Percentiles rank a stretch among this genome's conserved stretches.
Conservation (phyloP, 2,113 vertebrate genomes). For the Dipodomys ordii region DNA sequence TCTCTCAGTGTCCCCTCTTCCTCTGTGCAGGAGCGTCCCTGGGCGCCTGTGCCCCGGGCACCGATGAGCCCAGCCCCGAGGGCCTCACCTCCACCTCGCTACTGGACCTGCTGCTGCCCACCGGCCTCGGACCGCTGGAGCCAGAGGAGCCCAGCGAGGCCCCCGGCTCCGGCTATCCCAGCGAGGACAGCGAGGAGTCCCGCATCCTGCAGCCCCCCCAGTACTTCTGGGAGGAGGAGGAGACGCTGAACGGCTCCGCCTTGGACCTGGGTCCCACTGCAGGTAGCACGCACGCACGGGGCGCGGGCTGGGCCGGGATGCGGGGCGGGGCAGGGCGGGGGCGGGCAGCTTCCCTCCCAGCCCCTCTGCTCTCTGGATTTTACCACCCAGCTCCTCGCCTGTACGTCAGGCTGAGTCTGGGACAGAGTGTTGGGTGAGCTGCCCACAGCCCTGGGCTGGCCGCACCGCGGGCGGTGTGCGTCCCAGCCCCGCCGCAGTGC, state of each 20-base stretch:
- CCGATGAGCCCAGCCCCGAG: constrained; percentile 80
- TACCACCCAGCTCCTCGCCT: too few species aligned
- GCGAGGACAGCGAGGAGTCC: constrained; percentile 91
- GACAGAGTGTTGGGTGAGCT: background rate
- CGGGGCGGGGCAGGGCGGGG: too few species aligned
- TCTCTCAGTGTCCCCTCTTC: constrained; percentile 38
- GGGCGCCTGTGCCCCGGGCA: constrained; percentile 76
- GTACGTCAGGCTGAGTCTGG: background rate
- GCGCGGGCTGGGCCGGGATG: too few species aligned
- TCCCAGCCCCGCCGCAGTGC: too few species aligned
- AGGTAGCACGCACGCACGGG: constrained; percentile 81
- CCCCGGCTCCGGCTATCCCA: constrained; percentile 93
- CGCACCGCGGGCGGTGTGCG: too few species aligned
- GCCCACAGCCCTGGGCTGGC: too few species aligned
- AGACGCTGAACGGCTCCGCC: constrained; percentile 86
- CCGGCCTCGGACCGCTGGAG: constrained; percentile 82
- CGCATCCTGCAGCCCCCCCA: constrained; percentile 86
- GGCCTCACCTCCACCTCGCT: constrained; percentile 89
- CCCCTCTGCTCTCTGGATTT: background rate
- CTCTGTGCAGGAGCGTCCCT: constrained; percentile 81
- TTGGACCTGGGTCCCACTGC: constrained; percentile 86
- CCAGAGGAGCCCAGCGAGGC: constrained; percentile 80
- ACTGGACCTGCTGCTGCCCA: constrained; percentile 83
- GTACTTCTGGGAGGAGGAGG: constrained; percentile 90
- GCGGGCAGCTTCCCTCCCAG: background rate